Percentiles rank a stretch among this genome's conserved stretches.
Evolutionary conservation across 1,140 invertebrate species (phyloP).

Genomic region (Bombus terrestris): DNA sequence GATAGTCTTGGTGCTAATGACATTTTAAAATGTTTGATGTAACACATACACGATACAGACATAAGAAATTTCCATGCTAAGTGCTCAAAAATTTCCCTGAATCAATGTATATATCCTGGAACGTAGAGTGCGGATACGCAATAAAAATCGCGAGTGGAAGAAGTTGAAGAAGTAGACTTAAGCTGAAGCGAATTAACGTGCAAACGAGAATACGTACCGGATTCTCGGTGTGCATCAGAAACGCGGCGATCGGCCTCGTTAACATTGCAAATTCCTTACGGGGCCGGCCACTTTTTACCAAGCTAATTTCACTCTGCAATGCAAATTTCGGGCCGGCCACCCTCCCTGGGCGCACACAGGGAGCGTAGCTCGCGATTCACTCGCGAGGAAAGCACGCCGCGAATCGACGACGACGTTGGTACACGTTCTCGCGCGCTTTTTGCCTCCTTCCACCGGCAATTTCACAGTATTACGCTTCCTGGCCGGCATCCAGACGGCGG

Average conservation of each 20-base stretch:
- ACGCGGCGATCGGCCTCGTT: constrained; percentile 65
- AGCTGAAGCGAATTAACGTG: constrained; percentile 55
- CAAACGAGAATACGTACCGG: constrained; percentile 49
- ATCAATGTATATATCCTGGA: no score
- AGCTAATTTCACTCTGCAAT: constrained; percentile 71
- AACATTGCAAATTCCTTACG: constrained; percentile 69
- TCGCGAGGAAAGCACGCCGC: constrained; percentile 15
- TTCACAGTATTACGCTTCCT: constrained; percentile 2
- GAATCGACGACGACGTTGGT: not conserved
- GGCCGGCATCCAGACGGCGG: not conserved
- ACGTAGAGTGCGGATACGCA: no score
- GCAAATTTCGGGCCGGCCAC: constrained; percentile 58
- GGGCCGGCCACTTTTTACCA: constrained; percentile 52
- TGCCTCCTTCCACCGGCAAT: not conserved
- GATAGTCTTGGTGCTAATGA: no score
- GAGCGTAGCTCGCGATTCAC: not conserved
- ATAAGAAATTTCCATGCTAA: no score
- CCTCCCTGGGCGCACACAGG: not conserved
- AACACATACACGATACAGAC: no score
- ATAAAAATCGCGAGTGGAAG: constrained; percentile 4
- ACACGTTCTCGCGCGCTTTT: not conserved
- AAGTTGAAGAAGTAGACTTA: constrained; percentile 1
- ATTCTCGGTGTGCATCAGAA: constrained; percentile 43
- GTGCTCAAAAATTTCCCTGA: not conserved
- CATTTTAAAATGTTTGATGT: no score